Evolutionary conservation across 1,140 invertebrate species (phyloP).

Genomic region (Littorina saxatilis): DNA sequence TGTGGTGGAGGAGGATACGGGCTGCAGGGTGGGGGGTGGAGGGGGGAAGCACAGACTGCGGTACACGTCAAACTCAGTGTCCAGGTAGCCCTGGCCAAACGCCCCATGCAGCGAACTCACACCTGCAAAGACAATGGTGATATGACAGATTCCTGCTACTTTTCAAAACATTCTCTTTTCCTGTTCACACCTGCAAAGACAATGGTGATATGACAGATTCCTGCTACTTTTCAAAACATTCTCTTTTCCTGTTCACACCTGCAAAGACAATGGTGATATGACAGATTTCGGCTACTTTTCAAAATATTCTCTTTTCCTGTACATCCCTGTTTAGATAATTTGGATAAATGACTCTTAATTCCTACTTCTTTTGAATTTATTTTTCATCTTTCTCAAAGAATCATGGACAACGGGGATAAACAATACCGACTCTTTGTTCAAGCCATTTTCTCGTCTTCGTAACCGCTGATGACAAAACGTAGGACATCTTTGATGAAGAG

Average conservation of each 20-base stretch:
- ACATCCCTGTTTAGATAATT: conserved; percentile 78
- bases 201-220: background rate
- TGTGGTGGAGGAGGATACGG: conserved; percentile 32
- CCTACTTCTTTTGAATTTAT: no score
- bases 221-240: background rate
- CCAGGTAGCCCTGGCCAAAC: conserved; percentile 80
- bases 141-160: background rate
- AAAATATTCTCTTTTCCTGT: no score
- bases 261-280: conserved; percentile 55
- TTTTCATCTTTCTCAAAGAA: no score
- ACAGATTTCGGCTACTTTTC: background rate
- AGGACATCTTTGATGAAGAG: no score
- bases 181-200: conserved; percentile 80
- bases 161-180: no score
- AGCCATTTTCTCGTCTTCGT: no score
- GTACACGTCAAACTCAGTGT: conserved; percentile 63
- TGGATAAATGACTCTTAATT: no score
- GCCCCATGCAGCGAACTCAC: conserved; percentile 85
- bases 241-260: no score
- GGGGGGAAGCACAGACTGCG: conserved; percentile 55
- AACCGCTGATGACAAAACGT: no score
- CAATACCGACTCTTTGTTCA: no score
- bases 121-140: conserved; percentile 75
- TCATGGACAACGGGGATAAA: no score
- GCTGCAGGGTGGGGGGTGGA: conserved; percentile 41